These are phyloP conservation scores for Arenaria interpres DNA, from an alignment of 2,113 vertebrate species.

Conservation along the genomic window DNA sequence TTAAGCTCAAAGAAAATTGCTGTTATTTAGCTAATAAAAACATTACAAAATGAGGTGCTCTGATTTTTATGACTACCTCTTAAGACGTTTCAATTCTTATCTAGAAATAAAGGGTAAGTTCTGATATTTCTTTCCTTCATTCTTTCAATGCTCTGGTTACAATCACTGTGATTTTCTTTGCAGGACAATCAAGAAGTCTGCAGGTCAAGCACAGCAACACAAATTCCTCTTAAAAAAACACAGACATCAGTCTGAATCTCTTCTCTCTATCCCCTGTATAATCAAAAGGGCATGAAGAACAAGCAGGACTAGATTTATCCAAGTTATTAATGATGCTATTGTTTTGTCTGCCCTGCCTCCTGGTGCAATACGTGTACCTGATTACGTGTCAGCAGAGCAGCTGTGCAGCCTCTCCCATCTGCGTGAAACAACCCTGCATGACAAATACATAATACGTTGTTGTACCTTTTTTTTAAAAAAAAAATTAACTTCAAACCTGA, in stretches of 20 bases:
- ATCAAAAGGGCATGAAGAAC: neutral
- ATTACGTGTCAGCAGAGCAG: neutral
- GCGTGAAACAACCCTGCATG: neutral
- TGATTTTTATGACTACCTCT: neutral
- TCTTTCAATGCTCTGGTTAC: neutral
- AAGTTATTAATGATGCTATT: neutral
- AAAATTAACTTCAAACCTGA: neutral
- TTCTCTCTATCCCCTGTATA: neutral
- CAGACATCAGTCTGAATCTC: neutral
- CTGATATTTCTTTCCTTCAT: neutral
- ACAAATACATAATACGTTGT: neutral
- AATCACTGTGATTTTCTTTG: neutral
- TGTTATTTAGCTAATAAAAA: neutral
- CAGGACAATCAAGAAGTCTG: neutral
- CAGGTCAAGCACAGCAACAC: neutral
- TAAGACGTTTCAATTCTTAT: neutral
- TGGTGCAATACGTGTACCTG: rapidly evolving
- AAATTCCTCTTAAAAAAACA: neutral
- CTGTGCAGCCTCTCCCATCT: neutral
- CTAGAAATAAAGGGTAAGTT: neutral
- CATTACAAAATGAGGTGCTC: neutral
- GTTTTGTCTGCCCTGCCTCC: neutral
- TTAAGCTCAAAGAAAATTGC: neutral
- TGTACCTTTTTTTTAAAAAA: neutral
- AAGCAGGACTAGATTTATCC: neutral